Evolutionary conservation across 2,113 vertebrate genomes (phyloP).

Genomic region (Leptosomus discolor): DNA sequence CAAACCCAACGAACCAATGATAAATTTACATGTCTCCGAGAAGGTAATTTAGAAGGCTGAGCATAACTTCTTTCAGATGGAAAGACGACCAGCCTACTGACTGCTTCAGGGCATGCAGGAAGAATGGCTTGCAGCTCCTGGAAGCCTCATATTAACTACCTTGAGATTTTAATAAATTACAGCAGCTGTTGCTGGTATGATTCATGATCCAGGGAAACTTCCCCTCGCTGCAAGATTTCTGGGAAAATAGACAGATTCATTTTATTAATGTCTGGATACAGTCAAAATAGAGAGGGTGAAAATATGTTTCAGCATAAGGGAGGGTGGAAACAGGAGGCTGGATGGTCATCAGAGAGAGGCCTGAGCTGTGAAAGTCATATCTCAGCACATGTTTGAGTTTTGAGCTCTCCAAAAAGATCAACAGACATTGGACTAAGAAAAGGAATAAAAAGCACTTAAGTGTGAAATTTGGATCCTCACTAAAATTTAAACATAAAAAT

Average conservation of each 20-base stretch:
- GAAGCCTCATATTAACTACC: conserved; percentile 22
- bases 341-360: neutral
- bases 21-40: neutral
- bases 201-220: neutral
- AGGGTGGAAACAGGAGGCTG: neutral
- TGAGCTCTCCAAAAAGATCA: conserved; percentile 2
- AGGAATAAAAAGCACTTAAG: neutral
- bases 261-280: conserved; percentile 24
- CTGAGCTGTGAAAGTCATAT: conserved; percentile 12
- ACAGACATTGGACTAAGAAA: neutral
- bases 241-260: conserved; percentile 4
- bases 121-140: conserved; percentile 4
- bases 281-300: conserved; percentile 29
- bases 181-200: conserved; percentile 30
- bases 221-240: conserved; percentile 4
- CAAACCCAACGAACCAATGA: neutral
- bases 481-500: neutral
- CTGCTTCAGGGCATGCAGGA: neutral
- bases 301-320: neutral
- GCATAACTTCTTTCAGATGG: neutral
- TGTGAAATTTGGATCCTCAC: neutral
- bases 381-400: neutral
- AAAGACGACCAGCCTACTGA: neutral
- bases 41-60: neutral
- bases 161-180: conserved; percentile 22